Base-by-base conservation (phyloP, 92 coral and sea anemone genomes). In the Metridium senile region DNA sequence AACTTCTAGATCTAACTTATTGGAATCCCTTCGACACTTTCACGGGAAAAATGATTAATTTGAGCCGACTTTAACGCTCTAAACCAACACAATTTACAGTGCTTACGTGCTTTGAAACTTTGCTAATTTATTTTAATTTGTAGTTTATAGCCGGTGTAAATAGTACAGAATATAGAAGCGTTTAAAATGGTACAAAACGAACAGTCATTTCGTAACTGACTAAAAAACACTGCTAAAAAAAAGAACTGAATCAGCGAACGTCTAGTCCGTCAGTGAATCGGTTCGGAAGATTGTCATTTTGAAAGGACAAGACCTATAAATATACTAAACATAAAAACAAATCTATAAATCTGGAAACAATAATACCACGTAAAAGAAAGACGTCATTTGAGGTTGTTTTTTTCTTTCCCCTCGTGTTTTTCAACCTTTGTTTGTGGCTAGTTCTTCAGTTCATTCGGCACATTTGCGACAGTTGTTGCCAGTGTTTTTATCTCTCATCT, bases 41-140 rank as follows among this genome's bases (percentile, higher is more conserved):
- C 59, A 54, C n/a, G 16, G 22, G 22, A 59, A 59, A 59, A 54
- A 10, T 4, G 61, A 54, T 21, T 16, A 54, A 59, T 59, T 9
- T 26, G 1, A 22, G 22, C 18, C 8, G 22, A 2, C 9, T 26
- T 22, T 22, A 22, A 59, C 30, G 66, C 59, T 23, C 11, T 7
- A 59, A 23, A 59, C 4, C 1, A 59, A 23, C 33, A 59, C 30
- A 59, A 18, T 59, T 23, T 59, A 22, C 66, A 10, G 22, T 9
- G 32, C 18, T 59, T 26, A 22, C 4, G 29, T 7, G 66, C 8
- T 16, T 59, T 59, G 11, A 22, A 23, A 23, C 32, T 26, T 30
- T 26, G 33, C 66, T 26, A 59, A 59, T 59, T 59, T 26, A 59
- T 59, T 59, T 6, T 59, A 59, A 22, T 59, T 59, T 59, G 32